These are phyloP conservation scores for Callipepla squamata DNA, from an alignment of 2,113 vertebrate genomes.

Conservation along the genomic window DNA sequence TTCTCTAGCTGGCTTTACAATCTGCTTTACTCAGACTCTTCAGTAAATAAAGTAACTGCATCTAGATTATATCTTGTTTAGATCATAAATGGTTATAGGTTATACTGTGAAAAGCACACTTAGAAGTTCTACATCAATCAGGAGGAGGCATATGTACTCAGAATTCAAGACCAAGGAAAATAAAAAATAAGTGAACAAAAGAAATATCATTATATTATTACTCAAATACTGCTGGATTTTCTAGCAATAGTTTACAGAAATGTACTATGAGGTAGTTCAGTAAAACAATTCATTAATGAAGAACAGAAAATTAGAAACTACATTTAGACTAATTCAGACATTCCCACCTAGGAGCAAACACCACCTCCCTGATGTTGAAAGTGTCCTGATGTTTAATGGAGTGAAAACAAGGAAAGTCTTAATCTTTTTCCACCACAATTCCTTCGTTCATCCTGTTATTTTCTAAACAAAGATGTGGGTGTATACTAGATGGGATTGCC, in stretches of 20 bases:
- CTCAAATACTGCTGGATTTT: background rate
- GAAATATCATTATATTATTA: background rate
- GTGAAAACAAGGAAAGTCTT: background rate
- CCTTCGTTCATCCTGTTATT: background rate
- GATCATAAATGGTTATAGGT: background rate
- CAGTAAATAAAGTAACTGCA: background rate
- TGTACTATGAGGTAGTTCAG: fast-evolving
- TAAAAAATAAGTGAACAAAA: background rate
- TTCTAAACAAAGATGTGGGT: background rate
- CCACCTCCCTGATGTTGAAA: background rate
- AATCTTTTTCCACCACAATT: background rate
- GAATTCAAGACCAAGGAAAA: background rate
- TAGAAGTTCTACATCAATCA: background rate
- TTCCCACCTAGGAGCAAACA: background rate
- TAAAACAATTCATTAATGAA: background rate
- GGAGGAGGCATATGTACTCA: fast-evolving
- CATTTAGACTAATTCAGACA: background rate
- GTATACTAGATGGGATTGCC: background rate
- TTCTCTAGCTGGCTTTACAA: background rate
- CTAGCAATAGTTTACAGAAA: background rate
- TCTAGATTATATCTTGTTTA: background rate
- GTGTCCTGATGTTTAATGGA: background rate
- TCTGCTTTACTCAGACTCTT: background rate
- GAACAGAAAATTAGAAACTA: background rate
- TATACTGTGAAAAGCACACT: background rate